Evolutionary conservation across 2,888 invertebrate genomes (phyloP), one percentile per base, ranked within the genome.

Genomic region (Amblyteles armatorius): DNA sequence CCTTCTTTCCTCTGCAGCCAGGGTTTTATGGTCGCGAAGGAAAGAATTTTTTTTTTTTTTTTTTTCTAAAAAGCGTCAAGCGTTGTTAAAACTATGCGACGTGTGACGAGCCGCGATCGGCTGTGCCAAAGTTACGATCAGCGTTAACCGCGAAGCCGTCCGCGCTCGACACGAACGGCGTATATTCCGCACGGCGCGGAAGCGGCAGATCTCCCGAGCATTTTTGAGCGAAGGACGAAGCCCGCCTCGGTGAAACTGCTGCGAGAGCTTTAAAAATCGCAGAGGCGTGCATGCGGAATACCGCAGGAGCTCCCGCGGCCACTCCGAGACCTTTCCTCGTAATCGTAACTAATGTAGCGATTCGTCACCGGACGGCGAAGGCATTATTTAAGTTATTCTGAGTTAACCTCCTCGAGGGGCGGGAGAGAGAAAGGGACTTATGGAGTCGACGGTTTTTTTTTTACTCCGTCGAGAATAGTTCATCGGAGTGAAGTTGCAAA

Each of bases 311-410:
- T 82, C 40, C n/a, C 33, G 36, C 13, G 63, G 33, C 63, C 22
- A 33, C 40, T 72, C 19, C 50, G 36, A 19, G 57, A 60, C 55
- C 60, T 33, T n/a, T 33, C 19, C 40, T 72, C 44, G 52, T 87
- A 87, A 87, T 87, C 87, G 87, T 87, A 85, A 87, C 87, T 88
- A 87, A 88, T 88, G 87, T 86, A 76, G 72, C 77, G 82, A 88
- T 87, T 87, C 52, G 73, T 88, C 87, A 87, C 76, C 29, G 19
- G 16, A 44, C 63, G 29, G 22, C 7, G n/a, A 44, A 50, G 16
- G 33, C 50, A 79, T 71, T 71, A 19, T 33, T 65, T 48, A 48
- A 48, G 13, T 48, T 48, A 48, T 48, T 48, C 44, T 5, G 11
- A 16, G 44, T 48, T 16, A 48, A 13, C 71, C 26, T 63, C 16